These are phyloP conservation scores for Megalopta genalis DNA, from an alignment of 1,140 invertebrate genomes.

Conservation along the genomic window DNA sequence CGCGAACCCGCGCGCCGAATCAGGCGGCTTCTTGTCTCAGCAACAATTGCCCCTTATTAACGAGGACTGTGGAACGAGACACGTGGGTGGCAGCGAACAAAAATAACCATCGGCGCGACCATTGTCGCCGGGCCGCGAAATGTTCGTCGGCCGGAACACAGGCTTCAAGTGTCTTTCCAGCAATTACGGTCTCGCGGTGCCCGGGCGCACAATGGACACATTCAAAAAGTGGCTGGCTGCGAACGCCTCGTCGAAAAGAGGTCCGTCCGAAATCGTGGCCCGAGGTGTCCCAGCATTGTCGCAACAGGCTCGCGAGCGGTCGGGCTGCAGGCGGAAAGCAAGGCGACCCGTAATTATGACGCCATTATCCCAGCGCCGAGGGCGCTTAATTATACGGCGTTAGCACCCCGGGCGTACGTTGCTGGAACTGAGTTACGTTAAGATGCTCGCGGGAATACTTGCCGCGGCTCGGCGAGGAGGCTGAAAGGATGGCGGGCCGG, in stretches of 20 bases:
- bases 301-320: not conserved
- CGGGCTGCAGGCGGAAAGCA: constrained; percentile 9
- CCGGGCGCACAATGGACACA: not conserved
- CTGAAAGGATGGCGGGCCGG: constrained; percentile 5
- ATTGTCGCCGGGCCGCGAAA: not conserved
- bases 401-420: constrained; percentile 54
- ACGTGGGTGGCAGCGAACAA: not conserved
- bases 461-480: constrained; percentile 19
- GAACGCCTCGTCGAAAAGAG: not conserved
- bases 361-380: constrained; percentile 57
- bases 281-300: not conserved
- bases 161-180: not conserved
- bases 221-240: not conserved
- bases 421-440: constrained; percentile 57
- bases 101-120: not conserved
- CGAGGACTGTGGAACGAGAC: not conserved
- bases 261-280: not conserved
- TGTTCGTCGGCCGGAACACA: not conserved
- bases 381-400: constrained; percentile 64
- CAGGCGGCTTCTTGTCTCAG: no score
- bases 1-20: no score
- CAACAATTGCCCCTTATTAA: not conserved
- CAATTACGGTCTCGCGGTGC: not conserved
- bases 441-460: constrained; percentile 65
- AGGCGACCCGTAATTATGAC: constrained; percentile 57